Evolutionary conservation across 2,888 invertebrate genomes (phyloP), one percentile per base, ranked within the genome.

Genomic region (Acleris sparsana): DNA sequence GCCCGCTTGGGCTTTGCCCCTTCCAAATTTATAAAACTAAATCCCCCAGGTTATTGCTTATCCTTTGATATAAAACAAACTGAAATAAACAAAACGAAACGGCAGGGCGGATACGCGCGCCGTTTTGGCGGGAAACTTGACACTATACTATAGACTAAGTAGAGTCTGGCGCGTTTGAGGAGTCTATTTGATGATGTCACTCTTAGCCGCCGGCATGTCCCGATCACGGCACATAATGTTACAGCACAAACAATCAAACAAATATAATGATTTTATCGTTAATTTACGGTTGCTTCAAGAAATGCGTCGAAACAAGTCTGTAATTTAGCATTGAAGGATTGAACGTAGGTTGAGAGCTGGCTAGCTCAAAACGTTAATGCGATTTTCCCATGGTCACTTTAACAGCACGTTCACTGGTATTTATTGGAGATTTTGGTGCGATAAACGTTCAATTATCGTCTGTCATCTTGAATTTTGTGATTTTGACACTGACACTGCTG

Each of bases 251-350:
- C 79, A 81, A 86, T 86, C 84, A 79, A 75, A 75, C 67, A 59
- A 63, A 71, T 68, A 61, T 67, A 69, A 46, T 57, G 58, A 60
- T 71, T 64, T 49, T 43, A 39, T 49, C 70, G 71, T 69, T 39
- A 87, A 94, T 94, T 95, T 97, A 97, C 95, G 97, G 97, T 92
- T 97, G 97, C 93, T 97, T 97, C 91, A 97, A 93, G 91, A 97
- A 97, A 93, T 97, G 97, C 87, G 97, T 97, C 88, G 97, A 97
- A 76, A 97, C 97, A 85, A 97, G 94, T 94, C 97, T 96, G 95
- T 97, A 95, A 93, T 96, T 97, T 95, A 97, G 97, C 97, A 97
- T 97, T 91, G 90, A 92, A 80, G 78, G 80, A 71, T 78, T 72
- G 93, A 80, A 72, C 70, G 75, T 83, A 81, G 80, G 84, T 82